Conservation (phyloP, 2,888 invertebrate species). For the Drosophila cracens region DNA sequence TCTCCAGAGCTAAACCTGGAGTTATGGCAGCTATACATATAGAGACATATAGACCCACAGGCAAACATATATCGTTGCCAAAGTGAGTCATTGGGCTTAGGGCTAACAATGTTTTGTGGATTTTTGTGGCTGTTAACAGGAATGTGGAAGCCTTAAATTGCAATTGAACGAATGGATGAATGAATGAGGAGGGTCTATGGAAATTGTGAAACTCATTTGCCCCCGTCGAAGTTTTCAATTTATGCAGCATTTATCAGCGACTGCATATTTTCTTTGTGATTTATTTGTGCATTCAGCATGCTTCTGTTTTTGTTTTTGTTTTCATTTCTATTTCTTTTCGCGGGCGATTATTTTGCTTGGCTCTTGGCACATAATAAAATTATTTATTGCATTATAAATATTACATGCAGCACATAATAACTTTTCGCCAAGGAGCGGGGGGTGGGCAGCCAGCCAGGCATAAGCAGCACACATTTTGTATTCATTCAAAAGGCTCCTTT, state of each 20-base stretch:
- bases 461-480: slow-evolving; percentile 16
- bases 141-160: slow-evolving; percentile 9
- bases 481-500: slow-evolving; percentile 47
- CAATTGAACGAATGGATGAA: slow-evolving; percentile 15
- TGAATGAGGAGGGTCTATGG: not conserved
- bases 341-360: slow-evolving; percentile 62
- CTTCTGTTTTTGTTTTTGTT: slow-evolving; percentile 7
- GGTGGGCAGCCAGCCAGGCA: not conserved
- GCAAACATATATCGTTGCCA: slow-evolving; percentile 1
- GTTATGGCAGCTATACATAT: not conserved
- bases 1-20: slow-evolving; percentile 17
- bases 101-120: slow-evolving; percentile 40
- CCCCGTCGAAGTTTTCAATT: slow-evolving; percentile 5
- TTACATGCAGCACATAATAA: slow-evolving; percentile 65
- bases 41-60: not conserved
- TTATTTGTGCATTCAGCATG: slow-evolving; percentile 50
- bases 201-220: slow-evolving; percentile 58
- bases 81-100: slow-evolving; percentile 29
- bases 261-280: slow-evolving; percentile 49
- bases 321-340: not conserved
- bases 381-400: slow-evolving; percentile 80
- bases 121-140: slow-evolving; percentile 9
- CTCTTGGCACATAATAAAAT: slow-evolving; percentile 74
- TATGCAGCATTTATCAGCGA: slow-evolving; percentile 10
- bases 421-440: slow-evolving; percentile 30